Evolutionary conservation across 64 coral and sea anemone genomes (phyloP), one percentile per base, ranked within the genome.

Genomic region (Dendrophyllia cribrosa): DNA sequence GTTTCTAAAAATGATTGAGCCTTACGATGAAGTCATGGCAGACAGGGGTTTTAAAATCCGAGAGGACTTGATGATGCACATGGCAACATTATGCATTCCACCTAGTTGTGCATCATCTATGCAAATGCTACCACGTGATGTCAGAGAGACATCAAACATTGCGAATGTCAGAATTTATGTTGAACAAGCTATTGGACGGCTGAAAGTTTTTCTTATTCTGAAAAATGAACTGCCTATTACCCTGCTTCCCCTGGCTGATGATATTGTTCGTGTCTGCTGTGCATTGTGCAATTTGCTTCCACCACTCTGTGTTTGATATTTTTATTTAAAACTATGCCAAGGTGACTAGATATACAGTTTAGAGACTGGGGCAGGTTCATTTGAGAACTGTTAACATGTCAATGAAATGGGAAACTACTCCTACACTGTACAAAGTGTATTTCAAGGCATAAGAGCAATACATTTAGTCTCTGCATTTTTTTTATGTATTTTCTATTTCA

Each of bases 21-120:
- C 66, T 70, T 70, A 70, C 25, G 66, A 70, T 26, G 19, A 70
- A 75, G 47, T 75, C 47, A 75, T 75, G 88, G 88, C 88, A 13
- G 88, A 90, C 49, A 64, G 88, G 69, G 88, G 76, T 25, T 80
- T 90, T 66, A 90, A 90, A 51, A 90, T 90, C 21, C 78, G 75
- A 90, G 88, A 90, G 65, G 77, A 82, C 65, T 45, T 80, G 15
- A 80, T 80, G 77, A 58, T 80, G 48, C 59, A 44, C 19, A 80
- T 80, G 77, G 77, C 77, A 51, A 80, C 77, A 51, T 58, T 59
- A 56, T 80, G 77, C 49, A 80, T 80, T 45, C 77, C 77, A 80
- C 77, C 77, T 58, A 80, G 77, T 45, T 80, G 77, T 50, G 53
- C 77, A 21, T 44, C 77, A 44, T 80, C 77, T 34, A 80, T 80